These are phyloP conservation scores for Nerophis lumbriciformis DNA, from an alignment of 2,113 vertebrate genomes.

Conservation along the genomic window DNA sequence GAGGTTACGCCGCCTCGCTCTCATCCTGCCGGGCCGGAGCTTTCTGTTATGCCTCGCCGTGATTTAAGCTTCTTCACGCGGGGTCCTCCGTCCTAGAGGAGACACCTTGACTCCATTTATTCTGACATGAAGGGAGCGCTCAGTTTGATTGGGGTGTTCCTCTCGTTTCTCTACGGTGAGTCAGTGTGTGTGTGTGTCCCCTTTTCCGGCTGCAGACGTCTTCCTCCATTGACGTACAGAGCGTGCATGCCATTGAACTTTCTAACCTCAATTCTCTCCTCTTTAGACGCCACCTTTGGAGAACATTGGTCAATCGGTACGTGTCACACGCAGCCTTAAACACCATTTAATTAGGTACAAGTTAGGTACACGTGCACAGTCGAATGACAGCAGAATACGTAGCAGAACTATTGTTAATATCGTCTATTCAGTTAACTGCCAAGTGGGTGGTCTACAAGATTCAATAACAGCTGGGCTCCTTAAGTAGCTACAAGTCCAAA, in stretches of 20 bases:
- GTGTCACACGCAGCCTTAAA: constrained; percentile 7
- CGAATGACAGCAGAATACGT: too few relatives aligned
- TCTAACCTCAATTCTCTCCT: constrained; percentile 17
- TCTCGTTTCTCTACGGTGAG: constrained; percentile 72
- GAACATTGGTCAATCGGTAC: constrained; percentile 21
- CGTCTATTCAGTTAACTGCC: too few relatives aligned
- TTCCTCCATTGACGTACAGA: constrained; percentile 8
- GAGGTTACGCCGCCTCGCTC: constrained; percentile 58
- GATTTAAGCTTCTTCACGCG: constrained; percentile 47
- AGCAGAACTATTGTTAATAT: too few relatives aligned
- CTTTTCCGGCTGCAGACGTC: constrained; percentile 42
- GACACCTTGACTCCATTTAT: constrained; percentile 57
- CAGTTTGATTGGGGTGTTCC: constrained; percentile 65
- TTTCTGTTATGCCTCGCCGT: constrained; percentile 72
- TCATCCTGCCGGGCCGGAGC: constrained; percentile 53
- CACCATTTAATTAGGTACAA: neutral
- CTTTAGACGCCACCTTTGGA: constrained; percentile 45
- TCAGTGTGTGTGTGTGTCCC: constrained; percentile 35
- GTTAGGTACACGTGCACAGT: neutral
- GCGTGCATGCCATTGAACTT: constrained; percentile 1
- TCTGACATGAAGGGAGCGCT: constrained; percentile 75
- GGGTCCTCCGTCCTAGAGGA: constrained; percentile 49
- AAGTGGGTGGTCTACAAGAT: too few relatives aligned
- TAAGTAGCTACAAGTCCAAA: too few relatives aligned
- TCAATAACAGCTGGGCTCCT: too few relatives aligned